Evolutionary conservation across 1,140 invertebrate species (phyloP).

Genomic region (Ptiloglossa arizonensis): DNA sequence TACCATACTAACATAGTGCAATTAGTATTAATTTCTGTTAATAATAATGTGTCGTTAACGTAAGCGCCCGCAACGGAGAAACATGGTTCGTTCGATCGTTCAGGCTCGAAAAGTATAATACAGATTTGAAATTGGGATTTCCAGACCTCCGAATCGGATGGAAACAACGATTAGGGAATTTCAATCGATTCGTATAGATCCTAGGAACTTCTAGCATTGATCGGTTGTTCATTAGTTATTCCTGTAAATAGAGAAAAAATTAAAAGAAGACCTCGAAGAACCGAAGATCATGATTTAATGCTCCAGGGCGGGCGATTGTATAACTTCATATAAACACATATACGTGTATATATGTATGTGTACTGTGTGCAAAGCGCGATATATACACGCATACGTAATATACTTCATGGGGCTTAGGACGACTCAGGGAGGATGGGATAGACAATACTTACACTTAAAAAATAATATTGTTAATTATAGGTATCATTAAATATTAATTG

Average conservation of each 20-base stretch:
- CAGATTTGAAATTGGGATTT: neutral
- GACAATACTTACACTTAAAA: constrained; percentile 71
- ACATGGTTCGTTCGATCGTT: constrained; percentile 18
- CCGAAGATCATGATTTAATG: neutral
- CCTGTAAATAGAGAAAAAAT: neutral
- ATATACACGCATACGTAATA: constrained; percentile 71
- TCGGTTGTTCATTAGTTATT: neutral
- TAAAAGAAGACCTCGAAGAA: neutral
- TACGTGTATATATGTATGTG: constrained; percentile 67
- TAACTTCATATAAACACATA: constrained; percentile 54
- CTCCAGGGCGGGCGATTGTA: constrained; percentile 11
- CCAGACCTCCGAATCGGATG: neutral
- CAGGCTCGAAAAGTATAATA: neutral
- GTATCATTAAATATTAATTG: constrained; percentile 67
- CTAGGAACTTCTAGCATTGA: constrained; percentile 15
- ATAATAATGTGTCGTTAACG: constrained; percentile 67
- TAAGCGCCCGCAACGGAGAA: constrained; percentile 51
- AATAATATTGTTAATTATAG: constrained; percentile 71
- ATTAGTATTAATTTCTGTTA: constrained; percentile 73
- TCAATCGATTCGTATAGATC: neutral
- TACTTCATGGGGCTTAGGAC: neutral
- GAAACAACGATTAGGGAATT: neutral
- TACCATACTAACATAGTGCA: constrained; percentile 73
- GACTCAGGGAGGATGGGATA: constrained; percentile 4
- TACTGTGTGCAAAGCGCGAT: constrained; percentile 53